Evolutionary conservation across 1,140 invertebrate species (phyloP).

Genomic region (Drosophila rufa): DNA sequence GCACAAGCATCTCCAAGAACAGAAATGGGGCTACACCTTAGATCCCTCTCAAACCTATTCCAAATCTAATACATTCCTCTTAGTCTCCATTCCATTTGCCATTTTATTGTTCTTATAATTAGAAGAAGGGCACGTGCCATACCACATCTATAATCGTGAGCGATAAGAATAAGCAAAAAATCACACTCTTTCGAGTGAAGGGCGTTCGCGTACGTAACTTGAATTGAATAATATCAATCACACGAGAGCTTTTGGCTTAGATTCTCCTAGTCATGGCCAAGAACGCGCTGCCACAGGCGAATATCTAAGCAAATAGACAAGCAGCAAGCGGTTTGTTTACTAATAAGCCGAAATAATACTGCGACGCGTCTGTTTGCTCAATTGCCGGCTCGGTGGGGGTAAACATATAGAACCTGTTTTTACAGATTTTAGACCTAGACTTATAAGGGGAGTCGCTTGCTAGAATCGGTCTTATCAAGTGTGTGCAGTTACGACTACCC

Average conservation of each 20-base stretch:
- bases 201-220: constrained; percentile 15
- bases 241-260: constrained; percentile 6
- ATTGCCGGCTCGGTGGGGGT: constrained; percentile 36
- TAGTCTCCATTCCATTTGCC: not conserved
- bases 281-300: constrained; percentile 10
- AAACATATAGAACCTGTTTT: constrained; percentile 51
- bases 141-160: too few species aligned
- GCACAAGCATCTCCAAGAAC: too few species aligned
- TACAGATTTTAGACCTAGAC: constrained; percentile 26
- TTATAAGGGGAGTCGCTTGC: not conserved
- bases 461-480: constrained; percentile 7
- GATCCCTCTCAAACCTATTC: not conserved
- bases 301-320: constrained; percentile 3
- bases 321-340: constrained; percentile 33
- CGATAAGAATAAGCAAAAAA: constrained; percentile 21
- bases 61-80: not conserved
- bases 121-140: constrained; percentile 17
- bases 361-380: constrained; percentile 22
- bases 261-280: constrained; percentile 38
- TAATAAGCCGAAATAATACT: constrained; percentile 50
- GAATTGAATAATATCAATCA: constrained; percentile 21
- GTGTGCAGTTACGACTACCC: not conserved
- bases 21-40: not conserved
- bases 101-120: constrained; percentile 14
- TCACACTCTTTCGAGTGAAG: constrained; percentile 15